Conservation (phyloP, 2,888 invertebrate species). For the Andrena chrysosceles region DNA sequence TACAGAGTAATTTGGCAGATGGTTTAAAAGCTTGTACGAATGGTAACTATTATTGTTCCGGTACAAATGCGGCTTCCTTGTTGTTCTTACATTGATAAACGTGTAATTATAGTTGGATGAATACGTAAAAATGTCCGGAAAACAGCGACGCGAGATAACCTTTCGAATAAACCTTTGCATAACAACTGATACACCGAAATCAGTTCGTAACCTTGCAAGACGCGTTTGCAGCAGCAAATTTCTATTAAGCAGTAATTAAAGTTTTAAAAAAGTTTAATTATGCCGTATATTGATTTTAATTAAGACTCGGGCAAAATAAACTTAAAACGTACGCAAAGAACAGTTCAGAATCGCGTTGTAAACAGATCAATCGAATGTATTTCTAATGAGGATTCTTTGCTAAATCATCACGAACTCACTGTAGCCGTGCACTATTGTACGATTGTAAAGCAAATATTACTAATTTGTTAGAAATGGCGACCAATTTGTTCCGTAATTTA, state of each 20-base stretch:
- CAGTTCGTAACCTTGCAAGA: no score
- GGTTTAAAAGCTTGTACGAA: neutral
- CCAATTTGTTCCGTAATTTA: no score
- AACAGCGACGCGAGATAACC: no score
- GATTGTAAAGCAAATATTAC: neutral
- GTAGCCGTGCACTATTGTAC: neutral
- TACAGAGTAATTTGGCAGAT: neutral
- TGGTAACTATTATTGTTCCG: neutral
- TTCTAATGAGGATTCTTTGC: conserved; percentile 33
- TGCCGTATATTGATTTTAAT: conserved; percentile 8
- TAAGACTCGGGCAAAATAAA: conserved; percentile 36
- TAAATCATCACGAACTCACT: neutral
- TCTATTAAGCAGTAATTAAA: no score
- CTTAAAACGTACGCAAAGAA: conserved; percentile 2
- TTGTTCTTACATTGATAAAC: neutral
- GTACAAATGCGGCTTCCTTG: neutral
- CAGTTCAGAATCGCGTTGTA: conserved; percentile 13
- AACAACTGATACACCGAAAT: no score
- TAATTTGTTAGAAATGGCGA: neutral
- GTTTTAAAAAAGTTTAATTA: neutral
- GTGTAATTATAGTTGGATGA: neutral
- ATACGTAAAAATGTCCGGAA: neutral
- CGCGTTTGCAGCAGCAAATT: no score
- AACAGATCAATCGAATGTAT: conserved; percentile 1
- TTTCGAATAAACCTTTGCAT: no score